Evolutionary conservation across 2,888 invertebrate genomes (phyloP), one percentile per base, ranked within the genome.

Genomic region (Dolichomitus sp.): DNA sequence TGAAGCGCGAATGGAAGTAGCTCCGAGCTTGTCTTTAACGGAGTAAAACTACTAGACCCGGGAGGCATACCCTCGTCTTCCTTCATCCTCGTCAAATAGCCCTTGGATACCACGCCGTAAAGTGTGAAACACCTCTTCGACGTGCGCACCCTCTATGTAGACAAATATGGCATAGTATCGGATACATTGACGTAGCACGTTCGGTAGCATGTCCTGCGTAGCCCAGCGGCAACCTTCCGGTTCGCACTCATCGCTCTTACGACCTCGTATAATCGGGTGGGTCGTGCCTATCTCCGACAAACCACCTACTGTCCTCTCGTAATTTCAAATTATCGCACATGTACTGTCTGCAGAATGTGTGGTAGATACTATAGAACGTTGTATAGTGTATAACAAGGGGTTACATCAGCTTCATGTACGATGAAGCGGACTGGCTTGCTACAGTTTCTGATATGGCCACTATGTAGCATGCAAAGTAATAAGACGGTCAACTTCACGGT

Each of bases 241-340:
- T 40, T 40, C n/a, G 40, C 59, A 23, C 27, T 79, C 68, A 50
- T 68, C 37, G 37, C 48, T 23, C n/a, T 76, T 45, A 69, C 68
- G 76, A 76, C 40, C 69, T 69, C 76, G 76, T 76, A 61, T 61
- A 76, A 68, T 68, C 40, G 54, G 52, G 30, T 54, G 40, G 27
- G 37, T 42, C 42, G 52, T 45, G 12, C 50, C 42, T 30, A 65
- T 66, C 63, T 63, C 37, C 63, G 75, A 76, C 66, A 12, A 37
- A 59, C 30, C 57, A 12, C 63, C 65, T n/a, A 65, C 50, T 61
- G 50, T 37, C 33, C 48, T 59, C 40, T 74, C 63, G 63, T 65
- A 63, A 74, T 74, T 74, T 50, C 75, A 48, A 57, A 68, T 76
- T 68, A 66, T 59, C 75, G 45, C 23, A 14, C 17, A 57, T 19